Percentiles rank a stretch among this genome's conserved stretches.
Conservation (phyloP, 2,888 invertebrate genomes). For the Agonopterix arenella region DNA sequence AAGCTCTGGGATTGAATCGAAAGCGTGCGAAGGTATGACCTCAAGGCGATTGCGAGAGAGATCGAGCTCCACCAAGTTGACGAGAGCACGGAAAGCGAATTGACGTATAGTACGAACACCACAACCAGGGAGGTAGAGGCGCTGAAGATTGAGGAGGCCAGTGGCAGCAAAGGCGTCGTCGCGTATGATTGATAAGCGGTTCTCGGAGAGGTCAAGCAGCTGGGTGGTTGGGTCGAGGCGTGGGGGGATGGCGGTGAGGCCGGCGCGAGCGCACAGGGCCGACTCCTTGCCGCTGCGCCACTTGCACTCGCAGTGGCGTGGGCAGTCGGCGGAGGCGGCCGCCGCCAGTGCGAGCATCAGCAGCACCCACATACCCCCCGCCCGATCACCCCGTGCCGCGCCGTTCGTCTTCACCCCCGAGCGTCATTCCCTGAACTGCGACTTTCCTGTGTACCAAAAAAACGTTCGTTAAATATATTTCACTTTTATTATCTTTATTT, state of each 20-base stretch:
- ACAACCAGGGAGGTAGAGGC: slow-evolving; percentile 85
- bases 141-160: slow-evolving; percentile 87
- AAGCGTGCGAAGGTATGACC: slow-evolving; percentile 83
- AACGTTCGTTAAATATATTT: background rate
- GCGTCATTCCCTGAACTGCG: slow-evolving; percentile 56
- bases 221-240: slow-evolving; percentile 88
- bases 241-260: slow-evolving; percentile 83
- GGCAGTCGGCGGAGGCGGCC: slow-evolving; percentile 80
- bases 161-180: slow-evolving; percentile 85
- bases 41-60: slow-evolving; percentile 84
- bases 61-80: slow-evolving; percentile 89
- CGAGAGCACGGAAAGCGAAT: slow-evolving; percentile 85
- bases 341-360: slow-evolving; percentile 62
- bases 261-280: slow-evolving; percentile 86
- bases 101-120: slow-evolving; percentile 81
- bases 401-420: slow-evolving; percentile 54
- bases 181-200: slow-evolving; percentile 80
- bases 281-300: slow-evolving; percentile 93
- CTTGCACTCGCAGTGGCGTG: slow-evolving; percentile 89
- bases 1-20: slow-evolving; percentile 84
- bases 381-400: slow-evolving; percentile 61
- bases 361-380: slow-evolving; percentile 79
- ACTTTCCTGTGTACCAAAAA: slow-evolving; percentile 33
- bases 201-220: slow-evolving; percentile 86
- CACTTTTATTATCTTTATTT: too few species aligned